These are phyloP conservation scores for Hipparchia sbordonii DNA, from an alignment of 2,888 invertebrate genomes.

Conservation along the genomic window DNA sequence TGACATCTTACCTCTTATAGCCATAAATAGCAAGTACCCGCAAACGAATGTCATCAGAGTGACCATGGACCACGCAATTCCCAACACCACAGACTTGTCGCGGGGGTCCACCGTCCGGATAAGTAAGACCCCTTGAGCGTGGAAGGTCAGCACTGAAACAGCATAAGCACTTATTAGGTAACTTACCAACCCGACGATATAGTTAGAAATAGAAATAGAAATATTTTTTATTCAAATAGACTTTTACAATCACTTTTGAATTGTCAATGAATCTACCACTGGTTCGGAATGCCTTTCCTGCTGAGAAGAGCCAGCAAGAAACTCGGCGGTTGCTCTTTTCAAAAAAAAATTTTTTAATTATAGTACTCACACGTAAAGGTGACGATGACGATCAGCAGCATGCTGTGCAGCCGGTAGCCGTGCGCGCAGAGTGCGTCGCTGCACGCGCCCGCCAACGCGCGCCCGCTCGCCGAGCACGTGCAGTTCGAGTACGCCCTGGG, in stretches of 20 bases:
- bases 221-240: too few species aligned
- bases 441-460: constrained; percentile 42
- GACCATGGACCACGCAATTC: constrained; percentile 41
- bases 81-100: constrained; percentile 46
- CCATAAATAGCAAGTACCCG: constrained; percentile 29
- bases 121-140: constrained; percentile 43
- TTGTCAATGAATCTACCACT: too few species aligned
- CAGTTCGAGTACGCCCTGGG: constrained; percentile 43
- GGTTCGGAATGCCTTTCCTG: too few species aligned
- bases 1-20: constrained; percentile 27
- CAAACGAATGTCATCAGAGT: constrained; percentile 42
- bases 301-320: too few species aligned
- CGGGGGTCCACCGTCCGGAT: constrained; percentile 43
- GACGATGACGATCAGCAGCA: constrained; percentile 36
- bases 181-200: too few species aligned
- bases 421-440: constrained; percentile 36
- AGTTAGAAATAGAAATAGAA: too few species aligned
- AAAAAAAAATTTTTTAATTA: too few species aligned
- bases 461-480: constrained; percentile 36
- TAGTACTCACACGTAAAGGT: constrained; percentile 38
- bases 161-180: background rate
- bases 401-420: constrained; percentile 38
- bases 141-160: constrained; percentile 45
- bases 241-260: too few species aligned
- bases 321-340: too few species aligned